A percentile compares a stretch with the other conserved stretches of the same genome.
phyloP scores from a whole-genome alignment of 2,888 invertebrate species.

The Helicoverpa assulta region DNA sequence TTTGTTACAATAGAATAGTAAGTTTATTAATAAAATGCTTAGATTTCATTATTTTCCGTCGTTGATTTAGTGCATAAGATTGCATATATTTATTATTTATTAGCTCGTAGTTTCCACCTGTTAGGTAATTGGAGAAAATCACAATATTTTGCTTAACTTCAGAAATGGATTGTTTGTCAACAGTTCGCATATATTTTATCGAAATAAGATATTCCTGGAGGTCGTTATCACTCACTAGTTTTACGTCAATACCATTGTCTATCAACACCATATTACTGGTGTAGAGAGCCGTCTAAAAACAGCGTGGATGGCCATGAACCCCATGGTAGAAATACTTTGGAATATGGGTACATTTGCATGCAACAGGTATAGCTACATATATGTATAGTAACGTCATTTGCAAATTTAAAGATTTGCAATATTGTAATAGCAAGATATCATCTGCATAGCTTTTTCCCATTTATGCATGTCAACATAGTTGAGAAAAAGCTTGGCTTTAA shows the following conservation, averaged over 20 bases:
- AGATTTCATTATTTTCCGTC: too few species aligned
- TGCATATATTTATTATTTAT: too few species aligned
- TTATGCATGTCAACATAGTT: too few species aligned
- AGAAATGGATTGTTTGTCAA: too few species aligned
- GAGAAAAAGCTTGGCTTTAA: too few species aligned
- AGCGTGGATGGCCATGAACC: conserved; percentile 14
- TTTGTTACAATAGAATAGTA: too few species aligned
- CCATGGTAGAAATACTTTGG: not conserved
- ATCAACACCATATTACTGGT: not conserved
- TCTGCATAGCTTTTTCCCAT: too few species aligned
- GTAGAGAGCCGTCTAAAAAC: conserved; percentile 1
- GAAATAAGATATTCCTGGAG: not conserved
- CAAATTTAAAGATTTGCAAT: not conserved
- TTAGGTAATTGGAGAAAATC: not conserved
- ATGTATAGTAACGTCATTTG: not conserved
- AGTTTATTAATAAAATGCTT: too few species aligned
- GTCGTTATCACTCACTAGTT: not conserved
- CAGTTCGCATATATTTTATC: not conserved
- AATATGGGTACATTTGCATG: not conserved
- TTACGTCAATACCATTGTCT: not conserved
- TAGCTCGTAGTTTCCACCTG: too few species aligned
- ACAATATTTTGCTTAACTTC: not conserved
- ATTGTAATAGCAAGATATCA: too few species aligned
- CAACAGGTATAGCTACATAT: not conserved
- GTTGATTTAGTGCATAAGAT: too few species aligned